Conservation (phyloP, 2,797 vertebrate genomes). For the Podargus strigoides region DNA sequence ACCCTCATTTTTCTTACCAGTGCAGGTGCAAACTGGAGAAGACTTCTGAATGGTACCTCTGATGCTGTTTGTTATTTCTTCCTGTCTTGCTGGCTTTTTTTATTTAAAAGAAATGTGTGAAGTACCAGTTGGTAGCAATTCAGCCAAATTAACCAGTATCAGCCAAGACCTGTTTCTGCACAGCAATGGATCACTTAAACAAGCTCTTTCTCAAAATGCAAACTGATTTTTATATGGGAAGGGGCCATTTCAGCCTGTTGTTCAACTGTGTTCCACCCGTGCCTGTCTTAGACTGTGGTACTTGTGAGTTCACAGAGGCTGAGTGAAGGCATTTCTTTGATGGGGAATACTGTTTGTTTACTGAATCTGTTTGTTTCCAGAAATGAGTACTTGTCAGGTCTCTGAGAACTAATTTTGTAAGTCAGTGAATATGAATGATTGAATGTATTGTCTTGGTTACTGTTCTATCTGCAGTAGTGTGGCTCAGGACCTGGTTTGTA, state of each 20-base stretch:
- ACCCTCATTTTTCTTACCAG: background rate
- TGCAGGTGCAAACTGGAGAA: background rate
- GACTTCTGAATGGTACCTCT: background rate
- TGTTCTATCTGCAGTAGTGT: background rate
- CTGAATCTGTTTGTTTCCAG: background rate
- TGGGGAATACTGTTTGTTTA: background rate
- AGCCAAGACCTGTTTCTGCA: background rate
- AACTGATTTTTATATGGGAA: background rate
- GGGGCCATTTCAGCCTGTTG: background rate
- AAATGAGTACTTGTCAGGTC: background rate
- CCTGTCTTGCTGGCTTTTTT: background rate
- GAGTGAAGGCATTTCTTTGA: background rate
- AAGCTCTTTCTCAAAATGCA: background rate
- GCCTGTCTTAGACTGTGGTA: background rate
- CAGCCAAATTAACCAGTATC: background rate
- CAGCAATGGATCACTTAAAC: background rate
- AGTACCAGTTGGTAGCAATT: background rate
- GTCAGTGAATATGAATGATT: background rate
- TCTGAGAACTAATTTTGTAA: background rate
- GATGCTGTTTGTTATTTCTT: background rate
- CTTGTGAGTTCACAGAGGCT: background rate
- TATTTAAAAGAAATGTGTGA: background rate
- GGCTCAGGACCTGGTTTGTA: background rate
- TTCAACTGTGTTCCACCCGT: background rate
- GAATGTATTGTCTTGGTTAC: background rate